Percentiles rank a stretch among this genome's conserved stretches.
These are phyloP conservation scores for Stichodactyla helianthus DNA, from an alignment of 64 coral and sea anemone genomes.

Conservation along the genomic window DNA sequence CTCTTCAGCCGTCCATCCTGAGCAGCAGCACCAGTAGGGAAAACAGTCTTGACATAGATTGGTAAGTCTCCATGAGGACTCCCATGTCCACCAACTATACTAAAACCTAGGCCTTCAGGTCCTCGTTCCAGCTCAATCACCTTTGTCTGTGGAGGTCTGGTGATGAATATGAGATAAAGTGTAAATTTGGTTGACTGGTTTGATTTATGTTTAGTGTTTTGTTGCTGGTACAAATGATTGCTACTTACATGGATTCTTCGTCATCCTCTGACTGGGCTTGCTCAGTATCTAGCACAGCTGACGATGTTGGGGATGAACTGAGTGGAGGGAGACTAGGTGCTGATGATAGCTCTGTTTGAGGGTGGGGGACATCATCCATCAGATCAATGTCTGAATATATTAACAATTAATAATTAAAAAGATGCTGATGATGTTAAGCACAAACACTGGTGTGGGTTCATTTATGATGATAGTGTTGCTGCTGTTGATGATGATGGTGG, in stretches of 20 bases:
- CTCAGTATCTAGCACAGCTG: slow-evolving; percentile 33
- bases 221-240: not conserved
- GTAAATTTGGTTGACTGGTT: too few relatives aligned
- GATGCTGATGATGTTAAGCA: not conserved
- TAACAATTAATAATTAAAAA: not conserved
- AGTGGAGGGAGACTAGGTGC: not conserved
- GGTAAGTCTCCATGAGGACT: slow-evolving; percentile 98
- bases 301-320: slow-evolving; percentile 51
- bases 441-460: too few relatives aligned
- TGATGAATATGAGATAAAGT: not conserved
- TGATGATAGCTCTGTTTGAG: not conserved
- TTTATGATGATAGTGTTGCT: too few relatives aligned
- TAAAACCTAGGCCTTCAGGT: slow-evolving; percentile 95
- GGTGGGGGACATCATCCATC: not conserved
- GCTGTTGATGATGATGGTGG: too few relatives aligned
- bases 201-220: too few relatives aligned
- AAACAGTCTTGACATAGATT: slow-evolving; percentile 99
- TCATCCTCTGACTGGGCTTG: slow-evolving; percentile 57
- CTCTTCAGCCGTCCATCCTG: slow-evolving; percentile 84
- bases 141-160: slow-evolving; percentile 84
- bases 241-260: slow-evolving; percentile 20
- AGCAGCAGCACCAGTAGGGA: slow-evolving; percentile 96
- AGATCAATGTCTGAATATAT: not conserved
- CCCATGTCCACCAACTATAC: slow-evolving; percentile 95
- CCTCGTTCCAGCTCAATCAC: slow-evolving; percentile 96